phyloP scores from a whole-genome alignment of 2,797 vertebrate species.

The Mormyrops boulengeri region DNA sequence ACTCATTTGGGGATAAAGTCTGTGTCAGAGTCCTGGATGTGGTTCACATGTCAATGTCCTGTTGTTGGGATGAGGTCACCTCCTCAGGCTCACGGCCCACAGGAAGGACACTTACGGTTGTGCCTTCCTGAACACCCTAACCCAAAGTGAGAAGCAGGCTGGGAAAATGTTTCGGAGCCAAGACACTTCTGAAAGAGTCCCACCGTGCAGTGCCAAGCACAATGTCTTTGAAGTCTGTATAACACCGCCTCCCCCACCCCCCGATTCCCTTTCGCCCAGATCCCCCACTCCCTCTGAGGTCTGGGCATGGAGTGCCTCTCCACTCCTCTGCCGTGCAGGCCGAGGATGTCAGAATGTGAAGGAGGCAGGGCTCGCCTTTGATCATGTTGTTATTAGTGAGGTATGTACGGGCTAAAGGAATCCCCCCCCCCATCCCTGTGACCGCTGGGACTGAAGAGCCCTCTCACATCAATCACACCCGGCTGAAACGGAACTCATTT shows the following conservation, averaged over 20 bases:
- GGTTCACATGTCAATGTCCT: background rate
- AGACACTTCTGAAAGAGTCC: background rate
- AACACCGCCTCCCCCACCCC: background rate
- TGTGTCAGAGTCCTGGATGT: background rate
- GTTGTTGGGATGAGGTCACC: background rate
- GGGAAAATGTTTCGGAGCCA: background rate
- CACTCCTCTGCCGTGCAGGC: constrained; percentile 37
- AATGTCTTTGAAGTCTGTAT: background rate
- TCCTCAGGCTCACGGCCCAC: background rate
- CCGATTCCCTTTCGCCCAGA: background rate
- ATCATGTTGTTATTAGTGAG: constrained; percentile 69
- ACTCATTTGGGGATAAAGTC: background rate
- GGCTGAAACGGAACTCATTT: background rate
- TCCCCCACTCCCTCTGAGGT: background rate
- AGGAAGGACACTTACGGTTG: background rate
- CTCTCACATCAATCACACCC: background rate
- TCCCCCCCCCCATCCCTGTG: background rate
- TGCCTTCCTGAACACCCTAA: background rate
- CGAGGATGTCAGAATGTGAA: constrained; percentile 39
- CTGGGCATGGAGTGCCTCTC: constrained; percentile 22
- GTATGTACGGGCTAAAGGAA: constrained; percentile 56
- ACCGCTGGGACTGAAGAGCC: constrained; percentile 1
- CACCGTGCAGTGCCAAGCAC: constrained; percentile 5
- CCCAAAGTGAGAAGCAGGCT: background rate
- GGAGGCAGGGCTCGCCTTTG: constrained; percentile 48